Conservation (phyloP, 1,140 invertebrate species). For the Akabosia matsudoensis region DNA sequence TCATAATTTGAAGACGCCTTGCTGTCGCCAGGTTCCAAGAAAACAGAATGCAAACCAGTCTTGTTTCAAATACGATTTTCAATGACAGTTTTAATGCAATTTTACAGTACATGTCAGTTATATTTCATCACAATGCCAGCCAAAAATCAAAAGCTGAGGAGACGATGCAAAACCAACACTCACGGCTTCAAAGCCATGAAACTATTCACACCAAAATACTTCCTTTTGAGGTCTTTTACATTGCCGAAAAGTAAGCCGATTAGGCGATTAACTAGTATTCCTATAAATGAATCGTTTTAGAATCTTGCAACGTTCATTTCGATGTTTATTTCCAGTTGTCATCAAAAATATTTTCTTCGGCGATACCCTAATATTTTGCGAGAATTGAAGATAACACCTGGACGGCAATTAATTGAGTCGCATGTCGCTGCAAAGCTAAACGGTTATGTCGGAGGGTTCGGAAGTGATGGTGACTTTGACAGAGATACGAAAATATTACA, state of each 20-base stretch:
- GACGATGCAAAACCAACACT: slow-evolving; percentile 64
- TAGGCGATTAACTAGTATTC: no score
- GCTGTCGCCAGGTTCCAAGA: slow-evolving; percentile 67
- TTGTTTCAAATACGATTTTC: slow-evolving; percentile 3
- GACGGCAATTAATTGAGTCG: slow-evolving; percentile 53
- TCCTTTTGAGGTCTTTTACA: slow-evolving; percentile 70
- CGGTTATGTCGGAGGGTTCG: slow-evolving; percentile 56
- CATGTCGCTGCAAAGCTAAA: slow-evolving; percentile 55
- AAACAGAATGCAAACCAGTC: not conserved
- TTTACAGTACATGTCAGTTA: slow-evolving; percentile 87
- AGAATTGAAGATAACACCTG: slow-evolving; percentile 49
- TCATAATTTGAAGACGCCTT: slow-evolving; percentile 75
- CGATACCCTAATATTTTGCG: slow-evolving; percentile 30
- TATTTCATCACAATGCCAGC: slow-evolving; percentile 85
- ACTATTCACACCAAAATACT: slow-evolving; percentile 70
- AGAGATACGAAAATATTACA: slow-evolving; percentile 48
- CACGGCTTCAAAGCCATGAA: slow-evolving; percentile 57
- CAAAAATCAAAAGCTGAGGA: slow-evolving; percentile 73
- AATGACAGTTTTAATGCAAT: slow-evolving; percentile 51
- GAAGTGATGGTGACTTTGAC: slow-evolving; percentile 50
- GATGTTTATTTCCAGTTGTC: slow-evolving; percentile 53
- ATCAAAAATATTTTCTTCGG: slow-evolving; percentile 57
- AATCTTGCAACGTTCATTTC: no score
- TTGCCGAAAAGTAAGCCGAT: slow-evolving; percentile 90
- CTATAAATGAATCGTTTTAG: no score